phyloP scores from a whole-genome alignment of 2,113 vertebrate species.

The Cettia cetti region DNA sequence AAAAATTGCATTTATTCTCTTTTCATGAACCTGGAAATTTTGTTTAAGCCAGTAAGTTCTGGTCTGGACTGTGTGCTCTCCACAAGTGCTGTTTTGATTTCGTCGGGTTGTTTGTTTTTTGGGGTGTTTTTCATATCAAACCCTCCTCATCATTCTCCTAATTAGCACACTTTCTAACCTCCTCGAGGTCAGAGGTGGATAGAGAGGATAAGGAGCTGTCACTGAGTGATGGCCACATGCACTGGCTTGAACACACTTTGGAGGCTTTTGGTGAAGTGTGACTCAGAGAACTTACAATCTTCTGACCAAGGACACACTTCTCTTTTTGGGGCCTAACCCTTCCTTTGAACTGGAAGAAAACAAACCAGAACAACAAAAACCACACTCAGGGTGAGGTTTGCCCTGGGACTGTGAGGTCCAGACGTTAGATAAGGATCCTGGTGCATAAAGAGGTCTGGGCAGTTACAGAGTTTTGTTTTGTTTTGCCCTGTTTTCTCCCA shows the following conservation, averaged over 20 bases:
- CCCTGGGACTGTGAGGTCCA: neutral
- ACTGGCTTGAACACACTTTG: neutral
- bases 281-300: neutral
- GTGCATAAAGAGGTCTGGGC: neutral
- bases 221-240: neutral
- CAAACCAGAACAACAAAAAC: slow-evolving; percentile 37
- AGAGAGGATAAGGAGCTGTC: neutral
- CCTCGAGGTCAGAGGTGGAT: neutral
- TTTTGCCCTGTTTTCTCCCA: slow-evolving; percentile 1
- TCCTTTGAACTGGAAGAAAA: slow-evolving; percentile 43
- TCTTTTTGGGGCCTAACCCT: slow-evolving; percentile 32
- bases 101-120: rapidly evolving
- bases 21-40: slow-evolving; percentile 38
- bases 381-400: slow-evolving; percentile 22
- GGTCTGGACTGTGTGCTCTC: neutral
- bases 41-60: slow-evolving; percentile 34
- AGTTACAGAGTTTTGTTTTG: neutral
- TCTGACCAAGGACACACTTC: neutral
- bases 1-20: neutral
- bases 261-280: neutral
- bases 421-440: neutral
- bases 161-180: neutral
- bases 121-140: neutral
- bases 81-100: neutral
- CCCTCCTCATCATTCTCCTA: neutral